These are phyloP conservation scores for Paraplagusia blochii DNA, from an alignment of 2,113 vertebrate genomes.

Conservation along the genomic window DNA sequence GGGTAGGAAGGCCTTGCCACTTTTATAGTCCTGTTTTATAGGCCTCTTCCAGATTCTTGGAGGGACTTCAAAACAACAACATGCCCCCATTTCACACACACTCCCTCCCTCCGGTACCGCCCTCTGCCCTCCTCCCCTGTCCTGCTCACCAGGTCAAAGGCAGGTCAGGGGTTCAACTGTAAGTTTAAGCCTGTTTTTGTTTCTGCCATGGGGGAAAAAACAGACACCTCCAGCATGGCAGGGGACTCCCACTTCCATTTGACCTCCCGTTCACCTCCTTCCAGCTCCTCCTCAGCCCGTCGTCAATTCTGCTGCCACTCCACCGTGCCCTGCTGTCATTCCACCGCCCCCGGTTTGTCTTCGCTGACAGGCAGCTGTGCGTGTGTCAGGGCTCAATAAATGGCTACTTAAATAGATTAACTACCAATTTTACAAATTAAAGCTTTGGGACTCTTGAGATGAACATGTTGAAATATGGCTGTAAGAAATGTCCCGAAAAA, in stretches of 20 bases:
- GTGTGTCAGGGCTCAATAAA: constrained; percentile 49
- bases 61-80: constrained; percentile 80
- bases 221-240: constrained; percentile 63
- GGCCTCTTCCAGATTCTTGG: constrained; percentile 77
- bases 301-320: constrained; percentile 65
- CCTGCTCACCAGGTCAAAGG: constrained; percentile 75
- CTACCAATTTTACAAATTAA: constrained; percentile 39
- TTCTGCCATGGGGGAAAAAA: constrained; percentile 57
- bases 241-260: constrained; percentile 66
- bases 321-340: constrained; percentile 51
- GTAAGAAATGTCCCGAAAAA: background rate
- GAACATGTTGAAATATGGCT: constrained; percentile 3
- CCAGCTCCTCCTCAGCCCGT: constrained; percentile 60
- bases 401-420: constrained; percentile 41
- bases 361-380: constrained; percentile 62
- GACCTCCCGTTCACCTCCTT: constrained; percentile 67
- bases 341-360: constrained; percentile 58
- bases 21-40: constrained; percentile 79
- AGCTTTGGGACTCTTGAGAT: constrained; percentile 24
- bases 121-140: constrained; percentile 62
- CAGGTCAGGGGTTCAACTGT: constrained; percentile 82
- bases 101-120: constrained; percentile 56
- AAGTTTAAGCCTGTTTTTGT: constrained; percentile 79
- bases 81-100: constrained; percentile 69
- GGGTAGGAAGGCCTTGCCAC: constrained; percentile 51